These are phyloP conservation scores for Empidonax traillii DNA, from an alignment of 2,113 vertebrate species.

Conservation along the genomic window DNA sequence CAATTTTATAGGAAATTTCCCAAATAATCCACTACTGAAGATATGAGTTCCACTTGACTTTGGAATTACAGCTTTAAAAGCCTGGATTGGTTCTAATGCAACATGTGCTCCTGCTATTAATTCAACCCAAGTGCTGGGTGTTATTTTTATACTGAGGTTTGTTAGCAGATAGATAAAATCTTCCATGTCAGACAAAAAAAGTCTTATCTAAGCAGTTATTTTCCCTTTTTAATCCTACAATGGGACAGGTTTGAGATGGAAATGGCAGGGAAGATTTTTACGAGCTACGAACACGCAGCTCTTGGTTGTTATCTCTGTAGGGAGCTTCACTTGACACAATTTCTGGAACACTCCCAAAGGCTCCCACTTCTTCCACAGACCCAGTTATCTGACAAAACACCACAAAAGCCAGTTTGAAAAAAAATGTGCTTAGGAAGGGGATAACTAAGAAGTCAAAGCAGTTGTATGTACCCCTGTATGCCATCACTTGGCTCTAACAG, in stretches of 20 bases:
- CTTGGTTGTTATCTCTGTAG: neutral
- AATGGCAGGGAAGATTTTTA: neutral
- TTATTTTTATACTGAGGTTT: conserved; percentile 25
- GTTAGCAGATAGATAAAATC: neutral
- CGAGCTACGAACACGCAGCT: neutral
- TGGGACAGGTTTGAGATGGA: neutral
- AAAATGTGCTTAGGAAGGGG: neutral
- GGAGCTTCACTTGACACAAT: neutral
- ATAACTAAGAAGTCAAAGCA: neutral
- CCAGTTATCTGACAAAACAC: neutral
- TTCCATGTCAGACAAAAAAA: neutral
- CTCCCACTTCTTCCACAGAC: neutral
- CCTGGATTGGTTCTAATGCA: neutral
- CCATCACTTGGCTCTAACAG: neutral
- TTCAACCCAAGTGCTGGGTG: neutral
- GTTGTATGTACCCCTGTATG: neutral
- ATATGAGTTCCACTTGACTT: neutral
- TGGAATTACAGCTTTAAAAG: neutral
- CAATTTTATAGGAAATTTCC: neutral
- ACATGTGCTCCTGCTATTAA: neutral
- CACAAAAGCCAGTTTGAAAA: neutral
- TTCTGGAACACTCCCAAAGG: conserved; percentile 1
- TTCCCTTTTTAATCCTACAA: neutral
- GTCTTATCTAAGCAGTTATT: conserved; percentile 6
- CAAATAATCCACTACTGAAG: neutral